phyloP scores from a whole-genome alignment of 2,797 vertebrate genomes.

The Tiaroga cobitis region DNA sequence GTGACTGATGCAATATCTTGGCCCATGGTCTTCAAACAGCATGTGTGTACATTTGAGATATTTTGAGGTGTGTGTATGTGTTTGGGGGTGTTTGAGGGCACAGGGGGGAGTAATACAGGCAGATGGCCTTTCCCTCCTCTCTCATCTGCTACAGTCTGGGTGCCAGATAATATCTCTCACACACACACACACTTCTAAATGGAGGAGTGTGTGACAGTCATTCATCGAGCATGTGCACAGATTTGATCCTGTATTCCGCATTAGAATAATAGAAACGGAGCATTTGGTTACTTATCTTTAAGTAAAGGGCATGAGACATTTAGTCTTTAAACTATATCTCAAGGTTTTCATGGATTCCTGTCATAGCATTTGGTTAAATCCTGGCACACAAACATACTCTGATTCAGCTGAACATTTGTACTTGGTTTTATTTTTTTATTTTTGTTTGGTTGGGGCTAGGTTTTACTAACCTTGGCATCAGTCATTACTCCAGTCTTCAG shows the following conservation, averaged over 20 bases:
- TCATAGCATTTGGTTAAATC: background rate
- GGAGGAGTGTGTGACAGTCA: background rate
- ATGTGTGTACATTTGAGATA: slow-evolving; percentile 36
- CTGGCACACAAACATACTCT: background rate
- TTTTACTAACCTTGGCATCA: background rate
- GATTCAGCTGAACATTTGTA: background rate
- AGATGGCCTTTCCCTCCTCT: slow-evolving; percentile 54
- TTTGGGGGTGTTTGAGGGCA: slow-evolving; percentile 35
- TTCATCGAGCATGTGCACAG: slow-evolving; percentile 8
- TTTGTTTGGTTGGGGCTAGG: background rate
- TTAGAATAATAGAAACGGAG: slow-evolving; percentile 7
- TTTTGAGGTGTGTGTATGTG: slow-evolving; percentile 33
- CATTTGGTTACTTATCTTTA: slow-evolving; percentile 15
- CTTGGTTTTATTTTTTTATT: background rate
- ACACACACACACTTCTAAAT: slow-evolving; percentile 27
- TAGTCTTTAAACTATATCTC: background rate
- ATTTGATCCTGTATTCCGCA: slow-evolving; percentile 31
- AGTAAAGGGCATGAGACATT: background rate
- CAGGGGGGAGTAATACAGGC: slow-evolving; percentile 46
- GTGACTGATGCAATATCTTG: slow-evolving; percentile 27
- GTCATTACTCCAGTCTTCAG: background rate
- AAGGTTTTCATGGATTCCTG: background rate
- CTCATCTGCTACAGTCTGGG: slow-evolving; percentile 45
- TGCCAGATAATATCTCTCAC: slow-evolving; percentile 51
- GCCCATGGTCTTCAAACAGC: slow-evolving; percentile 30